Percentiles rank a stretch among this genome's conserved stretches.
Conservation (phyloP, 1,140 invertebrate genomes). For the Centruroides vittatus region DNA sequence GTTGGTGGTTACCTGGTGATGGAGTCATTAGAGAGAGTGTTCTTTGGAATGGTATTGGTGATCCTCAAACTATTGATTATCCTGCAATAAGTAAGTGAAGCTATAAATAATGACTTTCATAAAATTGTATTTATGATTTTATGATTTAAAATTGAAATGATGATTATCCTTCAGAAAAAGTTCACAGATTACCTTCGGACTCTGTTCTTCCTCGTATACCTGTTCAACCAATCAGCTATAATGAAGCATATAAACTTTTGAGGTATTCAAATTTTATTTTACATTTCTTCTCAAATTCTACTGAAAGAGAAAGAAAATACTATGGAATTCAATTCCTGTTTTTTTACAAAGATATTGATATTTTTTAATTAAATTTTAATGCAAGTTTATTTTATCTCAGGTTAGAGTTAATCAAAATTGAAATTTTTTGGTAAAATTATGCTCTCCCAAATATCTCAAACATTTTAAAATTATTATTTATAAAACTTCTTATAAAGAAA, state of each 20-base stretch:
- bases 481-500: too few species aligned
- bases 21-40: slow-evolving; percentile 30
- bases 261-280: too few species aligned
- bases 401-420: too few species aligned
- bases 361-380: too few species aligned
- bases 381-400: too few species aligned
- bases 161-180: not conserved
- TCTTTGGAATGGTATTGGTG: slow-evolving; percentile 32
- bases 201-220: slow-evolving; percentile 27
- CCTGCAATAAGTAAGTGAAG: slow-evolving; percentile 24
- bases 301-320: too few species aligned
- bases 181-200: slow-evolving; percentile 6
- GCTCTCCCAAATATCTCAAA: too few species aligned
- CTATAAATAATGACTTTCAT: slow-evolving; percentile 18
- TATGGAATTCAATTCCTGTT: too few species aligned
- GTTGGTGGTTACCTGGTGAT: slow-evolving; percentile 34
- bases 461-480: too few species aligned
- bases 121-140: slow-evolving; percentile 3
- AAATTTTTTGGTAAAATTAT: too few species aligned
- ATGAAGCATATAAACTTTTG: slow-evolving; percentile 7
- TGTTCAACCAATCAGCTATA: slow-evolving; percentile 32
- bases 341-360: too few species aligned
- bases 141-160: not conserved
- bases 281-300: too few species aligned
- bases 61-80: slow-evolving; percentile 35